Percentiles rank a stretch among this genome's conserved stretches.
These are phyloP conservation scores for Drosophila nigricruria DNA, from an alignment of 2,888 invertebrate genomes.

Conservation along the genomic window DNA sequence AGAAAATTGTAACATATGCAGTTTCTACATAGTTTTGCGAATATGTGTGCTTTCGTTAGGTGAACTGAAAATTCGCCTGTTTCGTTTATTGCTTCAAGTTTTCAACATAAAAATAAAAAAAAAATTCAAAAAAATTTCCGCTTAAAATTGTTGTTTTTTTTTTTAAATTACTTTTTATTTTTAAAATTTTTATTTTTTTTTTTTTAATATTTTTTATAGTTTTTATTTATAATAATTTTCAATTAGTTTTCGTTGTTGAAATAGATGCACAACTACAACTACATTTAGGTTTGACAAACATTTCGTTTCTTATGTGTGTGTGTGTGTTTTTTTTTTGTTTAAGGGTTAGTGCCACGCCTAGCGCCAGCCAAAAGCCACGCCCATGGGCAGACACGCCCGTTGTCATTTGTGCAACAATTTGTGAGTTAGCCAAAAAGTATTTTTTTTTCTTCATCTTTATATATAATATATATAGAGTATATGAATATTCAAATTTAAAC, in stretches of 20 bases:
- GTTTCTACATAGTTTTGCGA: conserved; percentile 76
- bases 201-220: conserved; percentile 20
- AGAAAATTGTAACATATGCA: conserved; percentile 71
- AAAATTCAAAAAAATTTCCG: conserved; percentile 2
- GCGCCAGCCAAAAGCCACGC: conserved; percentile 40
- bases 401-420: conserved; percentile 74
- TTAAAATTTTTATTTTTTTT: conserved; percentile 7
- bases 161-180: conserved; percentile 20
- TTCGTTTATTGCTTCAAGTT: conserved; percentile 55
- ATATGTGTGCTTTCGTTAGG: conserved; percentile 60
- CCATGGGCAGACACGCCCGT: conserved; percentile 50
- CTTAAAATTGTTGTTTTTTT: conserved; percentile 14
- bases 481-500: conserved; percentile 74
- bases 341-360: conserved; percentile 19
- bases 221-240: conserved; percentile 56
- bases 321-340: not conserved
- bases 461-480: conserved; percentile 6
- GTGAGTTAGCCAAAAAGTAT: conserved; percentile 70
- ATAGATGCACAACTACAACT: conserved; percentile 64
- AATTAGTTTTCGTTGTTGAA: conserved; percentile 76
- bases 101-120: conserved; percentile 5
- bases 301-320: conserved; percentile 21
- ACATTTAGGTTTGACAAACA: conserved; percentile 60
- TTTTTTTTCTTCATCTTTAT: conserved; percentile 3
- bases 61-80: conserved; percentile 36